Base-by-base conservation (phyloP, 2,888 invertebrate species). In the Globia sparganii region DNA sequence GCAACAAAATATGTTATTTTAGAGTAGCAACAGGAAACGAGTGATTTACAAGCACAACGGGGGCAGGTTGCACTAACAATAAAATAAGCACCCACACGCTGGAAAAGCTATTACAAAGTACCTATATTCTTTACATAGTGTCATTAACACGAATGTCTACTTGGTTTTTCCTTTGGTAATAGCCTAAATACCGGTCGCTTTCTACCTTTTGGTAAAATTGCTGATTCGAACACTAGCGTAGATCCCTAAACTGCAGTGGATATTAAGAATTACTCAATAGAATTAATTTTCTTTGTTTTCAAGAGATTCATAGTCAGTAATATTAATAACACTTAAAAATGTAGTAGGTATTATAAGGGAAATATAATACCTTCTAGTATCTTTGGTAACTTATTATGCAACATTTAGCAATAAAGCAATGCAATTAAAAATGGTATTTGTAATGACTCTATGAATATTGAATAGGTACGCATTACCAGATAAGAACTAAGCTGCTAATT, bases 401-500 rank as follows among this genome's bases (percentile, higher is more conserved):
- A 61, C 1, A 49, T n/a, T 34, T 53, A 34, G 8, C 25, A 56
- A 79, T 43, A 11, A 43, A 40, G 2, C 4, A 34, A 34, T 34
- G 34, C 4, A 2, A 34, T 37, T n/a, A 58, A 67, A 59, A 58
- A 81, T 81, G 82, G 75, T 85, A 71, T 53, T 70, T 46, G 25
- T 71, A 56, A 59, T 74, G 21, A 69, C 61, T 34, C 43, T 73
- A 69, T 86, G 68, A 78, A 78, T 86, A 78, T 72, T 71, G 46
- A 66, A 72, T 86, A 86, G 84, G 86, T 86, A 86, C 69, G 31
- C 58, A 66, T 66, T 69, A 66, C 62, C 28, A 64, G 84, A 84
- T 84, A 86, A 84, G 84, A 75, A 70, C 68, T 83, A 83, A 83
- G 84, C 86, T 59, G 69, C 62, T 86, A 86, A 86, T 84, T 84